A percentile compares a stretch with the other conserved stretches of the same genome.
Conservation (phyloP, 2,888 invertebrate genomes). For the Xestia ashworthii region DNA sequence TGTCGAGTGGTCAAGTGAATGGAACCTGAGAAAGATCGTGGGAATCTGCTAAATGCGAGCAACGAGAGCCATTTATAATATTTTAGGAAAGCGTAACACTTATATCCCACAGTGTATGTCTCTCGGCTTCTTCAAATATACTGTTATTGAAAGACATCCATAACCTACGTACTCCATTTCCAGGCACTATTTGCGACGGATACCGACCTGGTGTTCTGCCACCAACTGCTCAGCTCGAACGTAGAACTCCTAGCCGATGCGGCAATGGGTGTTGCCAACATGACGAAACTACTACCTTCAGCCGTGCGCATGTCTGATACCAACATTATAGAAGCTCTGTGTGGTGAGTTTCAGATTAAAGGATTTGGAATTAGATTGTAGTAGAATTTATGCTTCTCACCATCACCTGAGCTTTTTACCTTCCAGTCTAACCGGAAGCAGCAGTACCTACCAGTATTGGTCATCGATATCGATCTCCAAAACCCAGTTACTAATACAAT, state of each 20-base stretch:
- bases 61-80: not conserved
- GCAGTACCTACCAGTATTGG: not conserved
- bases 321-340: conserved; percentile 85
- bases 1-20: not conserved
- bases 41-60: not conserved
- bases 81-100: not conserved
- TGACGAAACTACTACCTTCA: conserved; percentile 84
- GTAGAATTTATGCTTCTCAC: not conserved
- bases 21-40: not conserved
- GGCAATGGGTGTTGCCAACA: conserved; percentile 87
- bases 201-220: conserved; percentile 86
- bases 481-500: not conserved
- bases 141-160: not conserved
- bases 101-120: not conserved
- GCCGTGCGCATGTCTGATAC: conserved; percentile 87
- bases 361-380: not conserved
- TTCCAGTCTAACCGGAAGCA: not conserved
- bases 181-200: conserved; percentile 85
- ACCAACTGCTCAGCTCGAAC: conserved; percentile 83
- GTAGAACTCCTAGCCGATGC: conserved; percentile 84
- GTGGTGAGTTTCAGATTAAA: conserved; percentile 66
- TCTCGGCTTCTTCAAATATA: not conserved
- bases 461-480: not conserved
- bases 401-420: not conserved
- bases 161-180: not conserved